Percentiles rank a stretch among this genome's conserved stretches.
These are phyloP conservation scores for Ormia ochracea DNA, from an alignment of 2,888 invertebrate species.

Conservation along the genomic window DNA sequence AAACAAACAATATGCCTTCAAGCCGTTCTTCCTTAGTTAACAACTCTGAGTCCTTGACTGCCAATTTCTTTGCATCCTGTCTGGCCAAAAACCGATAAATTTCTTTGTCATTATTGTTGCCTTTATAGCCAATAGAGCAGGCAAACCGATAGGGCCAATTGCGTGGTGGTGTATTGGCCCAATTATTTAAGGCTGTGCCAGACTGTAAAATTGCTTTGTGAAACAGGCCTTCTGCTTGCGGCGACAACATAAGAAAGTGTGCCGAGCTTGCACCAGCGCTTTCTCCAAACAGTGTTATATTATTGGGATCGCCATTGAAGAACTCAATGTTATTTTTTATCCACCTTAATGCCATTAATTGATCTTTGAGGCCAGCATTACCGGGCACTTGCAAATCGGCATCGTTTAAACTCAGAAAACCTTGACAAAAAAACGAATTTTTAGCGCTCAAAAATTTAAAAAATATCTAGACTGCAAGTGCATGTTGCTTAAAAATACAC, in stretches of 20 bases:
- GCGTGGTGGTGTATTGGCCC: constrained; percentile 68
- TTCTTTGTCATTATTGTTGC: constrained; percentile 71
- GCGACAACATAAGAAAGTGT: constrained; percentile 77
- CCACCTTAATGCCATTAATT: constrained; percentile 78
- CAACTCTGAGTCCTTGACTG: constrained; percentile 66
- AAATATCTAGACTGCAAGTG: neutral
- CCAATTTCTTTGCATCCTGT: constrained; percentile 64
- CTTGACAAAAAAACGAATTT: constrained; percentile 68
- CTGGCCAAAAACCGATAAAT: constrained; percentile 65
- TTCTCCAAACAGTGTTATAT: constrained; percentile 79
- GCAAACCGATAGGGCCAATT: constrained; percentile 72
- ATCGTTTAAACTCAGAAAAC: constrained; percentile 78
- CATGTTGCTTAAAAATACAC: neutral
- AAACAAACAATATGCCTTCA: constrained; percentile 67
- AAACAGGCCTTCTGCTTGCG: constrained; percentile 76
- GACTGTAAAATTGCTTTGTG: constrained; percentile 75
- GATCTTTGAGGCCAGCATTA: constrained; percentile 79
- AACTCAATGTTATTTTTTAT: constrained; percentile 77
- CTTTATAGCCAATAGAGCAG: constrained; percentile 72
- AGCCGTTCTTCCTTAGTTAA: constrained; percentile 69
- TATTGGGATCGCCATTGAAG: constrained; percentile 78
- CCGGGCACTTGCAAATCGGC: constrained; percentile 78
- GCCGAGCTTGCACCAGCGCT: constrained; percentile 78
- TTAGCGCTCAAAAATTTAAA: too few species aligned
- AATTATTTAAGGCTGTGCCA: constrained; percentile 71